These are phyloP conservation scores for Caenorhabditis latens DNA, from an alignment of 1,140 invertebrate genomes.

Conservation along the genomic window DNA sequence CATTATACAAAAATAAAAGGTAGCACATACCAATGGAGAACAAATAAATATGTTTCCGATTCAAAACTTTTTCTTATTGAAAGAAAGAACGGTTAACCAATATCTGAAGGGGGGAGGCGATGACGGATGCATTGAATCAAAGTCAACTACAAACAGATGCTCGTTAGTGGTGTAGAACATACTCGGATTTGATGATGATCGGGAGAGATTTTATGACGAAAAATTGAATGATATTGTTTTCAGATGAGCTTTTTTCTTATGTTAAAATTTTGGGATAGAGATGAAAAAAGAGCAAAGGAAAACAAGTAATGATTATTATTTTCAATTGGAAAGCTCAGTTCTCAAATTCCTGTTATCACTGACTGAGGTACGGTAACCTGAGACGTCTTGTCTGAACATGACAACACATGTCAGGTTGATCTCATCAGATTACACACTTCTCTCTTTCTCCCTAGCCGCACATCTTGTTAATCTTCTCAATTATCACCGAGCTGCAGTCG, in stretches of 20 bases:
- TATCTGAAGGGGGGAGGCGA: slow-evolving; percentile 17
- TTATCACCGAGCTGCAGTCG: slow-evolving; percentile 43
- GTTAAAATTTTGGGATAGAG: background rate
- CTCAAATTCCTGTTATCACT: background rate
- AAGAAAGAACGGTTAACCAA: slow-evolving; percentile 37
- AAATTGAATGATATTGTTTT: slow-evolving; percentile 56
- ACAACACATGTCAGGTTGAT: slow-evolving; percentile 55
- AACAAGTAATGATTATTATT: background rate
- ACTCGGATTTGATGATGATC: slow-evolving; percentile 52
- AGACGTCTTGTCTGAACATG: slow-evolving; percentile 38
- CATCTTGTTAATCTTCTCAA: slow-evolving; percentile 54
- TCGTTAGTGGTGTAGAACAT: slow-evolving; percentile 55
- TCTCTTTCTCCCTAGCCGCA: slow-evolving; percentile 11
- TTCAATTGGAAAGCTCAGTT: background rate
- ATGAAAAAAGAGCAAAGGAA: background rate
- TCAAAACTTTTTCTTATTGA: background rate
- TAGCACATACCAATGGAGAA: background rate
- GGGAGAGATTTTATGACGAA: slow-evolving; percentile 37
- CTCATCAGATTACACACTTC: slow-evolving; percentile 42
- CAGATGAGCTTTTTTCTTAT: slow-evolving; percentile 6
- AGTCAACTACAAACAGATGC: slow-evolving; percentile 49
- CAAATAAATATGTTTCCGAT: slow-evolving; percentile 40
- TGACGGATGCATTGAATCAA: slow-evolving; percentile 54
- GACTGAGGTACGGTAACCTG: slow-evolving; percentile 42
- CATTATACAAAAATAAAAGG: slow-evolving; percentile 37